Base-by-base conservation (phyloP, 2,113 vertebrate species). In the Corythoichthys intestinalis region DNA sequence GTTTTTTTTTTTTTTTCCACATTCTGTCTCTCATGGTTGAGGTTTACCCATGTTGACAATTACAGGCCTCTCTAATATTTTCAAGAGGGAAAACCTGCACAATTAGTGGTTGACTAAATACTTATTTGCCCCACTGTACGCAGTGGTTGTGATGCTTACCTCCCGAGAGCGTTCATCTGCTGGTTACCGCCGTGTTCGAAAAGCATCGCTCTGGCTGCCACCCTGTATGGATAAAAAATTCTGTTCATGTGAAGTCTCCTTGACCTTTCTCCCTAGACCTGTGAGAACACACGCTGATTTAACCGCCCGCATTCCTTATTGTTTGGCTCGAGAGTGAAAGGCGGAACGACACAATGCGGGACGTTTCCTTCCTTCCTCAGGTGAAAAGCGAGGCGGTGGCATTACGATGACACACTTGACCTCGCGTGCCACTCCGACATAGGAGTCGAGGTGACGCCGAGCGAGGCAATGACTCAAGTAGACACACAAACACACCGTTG, bases 151-250 rank as follows among this genome's bases (percentile, higher is more conserved):
- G 7, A 1, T 56, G 6, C 38, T 63, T 59, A 98, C 96, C 95
- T 92, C 87, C 94, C 94, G 35, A 87, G 81, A 72, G 92, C 84
- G 70, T 69, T 49, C 28, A 92, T 85, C 67, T 92, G 94, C 28
- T 83, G n/a, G 41, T 91, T 89, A 59, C 92, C 86, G 73, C 85
- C 83, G 66, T 90, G 94, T 93, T 97, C 95, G 70, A 97, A 98
- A 39, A 96, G 89, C 72, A 93, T 91, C 0, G 94, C 94, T 87
- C 91, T 93, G 61, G 94, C 93, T 73, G 95, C 94, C 72, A 96
- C 95, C 71, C 96, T 98, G 87, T 1, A 28, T 28, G 20, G 20
- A 28, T 28, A 28, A 28, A 28, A 28, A 28, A 28, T 28, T 28
- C 20, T 28, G 20, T 28, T 28, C 20, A 28, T 2, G 2, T 37